phyloP scores from a whole-genome alignment of 2,888 invertebrate species.

The Tetranychus piercei region DNA sequence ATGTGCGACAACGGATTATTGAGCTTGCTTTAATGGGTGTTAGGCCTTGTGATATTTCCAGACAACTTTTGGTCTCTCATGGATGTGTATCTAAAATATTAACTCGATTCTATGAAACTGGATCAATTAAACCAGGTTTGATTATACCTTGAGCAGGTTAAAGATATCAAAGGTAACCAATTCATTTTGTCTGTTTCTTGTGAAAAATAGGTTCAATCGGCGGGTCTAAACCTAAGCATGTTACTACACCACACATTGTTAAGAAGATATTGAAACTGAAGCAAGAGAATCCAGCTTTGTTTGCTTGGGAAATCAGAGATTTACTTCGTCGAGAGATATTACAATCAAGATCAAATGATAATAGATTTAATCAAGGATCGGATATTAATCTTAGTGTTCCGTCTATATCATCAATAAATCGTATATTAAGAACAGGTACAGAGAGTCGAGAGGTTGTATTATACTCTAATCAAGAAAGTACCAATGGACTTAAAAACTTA shows the following conservation, averaged over 20 bases:
- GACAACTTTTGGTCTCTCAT: slow-evolving; percentile 83
- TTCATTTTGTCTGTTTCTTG: neutral
- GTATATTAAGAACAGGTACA: slow-evolving; percentile 62
- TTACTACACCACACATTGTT: slow-evolving; percentile 83
- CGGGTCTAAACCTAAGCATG: slow-evolving; percentile 45
- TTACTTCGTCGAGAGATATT: slow-evolving; percentile 48
- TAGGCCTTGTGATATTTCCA: slow-evolving; percentile 84
- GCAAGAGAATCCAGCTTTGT: slow-evolving; percentile 85
- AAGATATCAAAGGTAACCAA: neutral
- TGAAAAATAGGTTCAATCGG: slow-evolving; percentile 23
- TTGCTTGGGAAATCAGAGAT: slow-evolving; percentile 90
- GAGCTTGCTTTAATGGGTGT: slow-evolving; percentile 85
- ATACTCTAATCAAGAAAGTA: neutral
- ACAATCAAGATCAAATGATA: slow-evolving; percentile 6
- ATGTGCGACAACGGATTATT: slow-evolving; percentile 75
- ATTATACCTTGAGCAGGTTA: neutral
- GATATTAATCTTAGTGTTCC: slow-evolving; percentile 42
- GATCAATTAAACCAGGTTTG: slow-evolving; percentile 60
- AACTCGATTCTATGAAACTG: slow-evolving; percentile 88
- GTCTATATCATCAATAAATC: slow-evolving; percentile 80
- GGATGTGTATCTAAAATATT: slow-evolving; percentile 94
- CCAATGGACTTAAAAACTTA: neutral
- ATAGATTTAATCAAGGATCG: slow-evolving; percentile 3
- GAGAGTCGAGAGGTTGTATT: neutral
- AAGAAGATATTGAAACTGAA: slow-evolving; percentile 82